A percentile compares a stretch with the other conserved stretches of the same genome.
Conservation (phyloP, 64 coral and sea anemone species). For the Platygyra sinensis region DNA sequence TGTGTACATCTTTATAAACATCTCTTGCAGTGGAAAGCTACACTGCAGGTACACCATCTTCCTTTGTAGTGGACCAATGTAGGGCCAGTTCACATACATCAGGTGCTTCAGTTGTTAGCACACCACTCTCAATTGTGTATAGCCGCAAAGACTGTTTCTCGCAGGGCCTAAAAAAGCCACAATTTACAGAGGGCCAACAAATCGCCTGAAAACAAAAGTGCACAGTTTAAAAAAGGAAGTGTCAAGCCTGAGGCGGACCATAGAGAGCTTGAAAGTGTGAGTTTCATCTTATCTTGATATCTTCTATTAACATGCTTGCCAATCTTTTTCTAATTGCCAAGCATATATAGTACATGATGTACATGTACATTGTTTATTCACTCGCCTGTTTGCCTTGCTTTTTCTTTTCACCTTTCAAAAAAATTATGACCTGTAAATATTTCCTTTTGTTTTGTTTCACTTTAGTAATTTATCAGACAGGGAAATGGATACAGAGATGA, state of each 20-base stretch:
- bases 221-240: too few species aligned
- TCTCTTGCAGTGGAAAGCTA: too few species aligned
- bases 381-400: background rate
- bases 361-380: too few species aligned
- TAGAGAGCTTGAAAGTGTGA: background rate
- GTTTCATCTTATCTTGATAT: background rate
- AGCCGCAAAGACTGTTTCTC: background rate
- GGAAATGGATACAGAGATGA: background rate
- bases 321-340: background rate
- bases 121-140: background rate
- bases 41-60: too few species aligned
- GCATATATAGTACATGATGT: background rate
- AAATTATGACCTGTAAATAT: background rate
- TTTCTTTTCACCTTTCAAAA: background rate
- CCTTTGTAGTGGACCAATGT: too few species aligned
- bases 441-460: background rate
- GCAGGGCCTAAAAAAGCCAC: background rate
- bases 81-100: too few species aligned
- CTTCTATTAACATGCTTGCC: background rate
- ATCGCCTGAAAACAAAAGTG: background rate
- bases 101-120: background rate
- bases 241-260: background rate
- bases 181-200: slow-evolving; percentile 18
- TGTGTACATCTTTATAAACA: too few species aligned
- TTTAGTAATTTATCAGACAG: background rate